phyloP scores from a whole-genome alignment of 2,888 invertebrate species.

The Fabriciana adippe region DNA sequence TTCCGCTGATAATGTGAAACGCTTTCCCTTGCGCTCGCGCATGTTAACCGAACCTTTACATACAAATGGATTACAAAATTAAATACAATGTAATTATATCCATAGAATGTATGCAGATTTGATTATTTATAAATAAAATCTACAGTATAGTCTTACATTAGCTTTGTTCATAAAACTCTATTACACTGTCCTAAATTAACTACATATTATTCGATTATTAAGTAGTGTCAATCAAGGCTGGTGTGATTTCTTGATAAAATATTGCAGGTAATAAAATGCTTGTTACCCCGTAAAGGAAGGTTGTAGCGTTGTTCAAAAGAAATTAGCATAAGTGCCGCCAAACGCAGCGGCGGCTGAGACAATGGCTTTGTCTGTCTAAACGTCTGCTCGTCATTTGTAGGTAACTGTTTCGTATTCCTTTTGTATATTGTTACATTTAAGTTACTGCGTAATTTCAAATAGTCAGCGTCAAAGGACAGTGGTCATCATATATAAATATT shows the following conservation, averaged over 20 bases:
- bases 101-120: too few relatives aligned
- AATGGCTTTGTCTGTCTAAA: slow-evolving; percentile 78
- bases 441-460: slow-evolving; percentile 57
- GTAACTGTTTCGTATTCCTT: slow-evolving; percentile 60
- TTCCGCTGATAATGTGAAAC: slow-evolving; percentile 68
- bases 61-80: slow-evolving; percentile 3
- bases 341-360: slow-evolving; percentile 65
- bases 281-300: slow-evolving; percentile 62
- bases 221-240: slow-evolving; percentile 24
- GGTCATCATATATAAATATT: slow-evolving; percentile 43
- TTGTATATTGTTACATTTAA: slow-evolving; percentile 43
- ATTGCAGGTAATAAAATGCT: slow-evolving; percentile 64
- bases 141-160: too few relatives aligned
- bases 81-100: too few relatives aligned
- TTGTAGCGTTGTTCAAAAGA: slow-evolving; percentile 68
- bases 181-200: background rate
- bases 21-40: slow-evolving; percentile 57
- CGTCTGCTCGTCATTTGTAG: slow-evolving; percentile 61
- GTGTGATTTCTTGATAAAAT: slow-evolving; percentile 44
- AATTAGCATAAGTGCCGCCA: slow-evolving; percentile 78
- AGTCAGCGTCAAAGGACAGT: slow-evolving; percentile 53
- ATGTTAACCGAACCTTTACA: slow-evolving; percentile 35
- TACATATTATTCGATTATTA: background rate
- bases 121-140: too few relatives aligned
- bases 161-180: background rate